phyloP scores from a whole-genome alignment of 2,797 vertebrate genomes.

The Enteromius anoplus region DNA sequence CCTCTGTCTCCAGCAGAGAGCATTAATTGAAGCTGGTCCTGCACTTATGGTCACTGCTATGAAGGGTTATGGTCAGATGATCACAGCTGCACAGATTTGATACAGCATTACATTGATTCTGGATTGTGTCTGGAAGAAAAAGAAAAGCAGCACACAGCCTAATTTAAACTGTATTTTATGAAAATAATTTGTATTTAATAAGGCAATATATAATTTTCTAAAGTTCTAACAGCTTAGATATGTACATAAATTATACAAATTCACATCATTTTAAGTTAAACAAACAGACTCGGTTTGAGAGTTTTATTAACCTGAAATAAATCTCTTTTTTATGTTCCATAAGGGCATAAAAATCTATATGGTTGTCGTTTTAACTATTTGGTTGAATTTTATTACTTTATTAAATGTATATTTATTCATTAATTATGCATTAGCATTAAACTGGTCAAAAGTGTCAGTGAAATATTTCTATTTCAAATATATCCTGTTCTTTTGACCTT shows the following conservation, averaged over 20 bases:
- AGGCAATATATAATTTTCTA: neutral
- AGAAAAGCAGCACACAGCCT: neutral
- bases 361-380: neutral
- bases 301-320: neutral
- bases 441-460: neutral
- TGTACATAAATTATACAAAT: neutral
- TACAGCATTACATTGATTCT: neutral
- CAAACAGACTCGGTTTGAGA: neutral
- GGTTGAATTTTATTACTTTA: neutral
- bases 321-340: neutral
- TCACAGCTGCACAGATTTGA: neutral
- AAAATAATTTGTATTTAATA: neutral
- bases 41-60: slow-evolving; percentile 7
- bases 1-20: slow-evolving; percentile 44
- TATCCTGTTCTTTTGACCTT: neutral
- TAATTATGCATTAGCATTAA: neutral
- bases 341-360: neutral
- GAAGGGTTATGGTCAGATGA: slow-evolving; percentile 22
- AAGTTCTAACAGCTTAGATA: neutral
- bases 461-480: neutral
- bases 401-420: neutral
- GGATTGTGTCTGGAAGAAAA: neutral
- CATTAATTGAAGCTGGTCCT: slow-evolving; percentile 43
- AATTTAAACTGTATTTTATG: neutral
- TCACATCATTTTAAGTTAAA: neutral